A percentile compares a stretch with the other conserved stretches of the same genome.
Evolutionary conservation across 2,797 vertebrate genomes (phyloP).

Genomic region (Silurus lanzhouensis): DNA sequence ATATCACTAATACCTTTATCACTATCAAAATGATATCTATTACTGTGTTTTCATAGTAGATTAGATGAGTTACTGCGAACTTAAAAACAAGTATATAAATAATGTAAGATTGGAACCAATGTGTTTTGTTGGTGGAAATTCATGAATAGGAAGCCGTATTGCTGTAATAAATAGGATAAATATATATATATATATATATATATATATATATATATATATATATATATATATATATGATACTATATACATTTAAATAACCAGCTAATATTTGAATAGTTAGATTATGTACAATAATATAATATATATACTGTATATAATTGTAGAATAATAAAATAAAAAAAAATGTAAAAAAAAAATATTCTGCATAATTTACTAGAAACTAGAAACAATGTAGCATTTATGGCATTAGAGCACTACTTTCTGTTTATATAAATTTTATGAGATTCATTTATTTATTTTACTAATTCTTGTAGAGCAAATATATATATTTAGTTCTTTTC

Average conservation of each 20-base stretch:
- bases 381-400: no score
- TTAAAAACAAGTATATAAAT: slow-evolving; percentile 4
- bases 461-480: background rate
- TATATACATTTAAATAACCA: background rate
- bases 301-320: no score
- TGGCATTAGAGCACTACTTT: background rate
- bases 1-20: background rate
- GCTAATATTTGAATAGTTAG: background rate
- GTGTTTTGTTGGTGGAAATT: background rate
- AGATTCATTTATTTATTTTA: background rate
- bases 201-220: no score
- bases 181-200: background rate
- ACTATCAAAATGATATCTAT: background rate
- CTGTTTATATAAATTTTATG: no score
- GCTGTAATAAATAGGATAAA: background rate
- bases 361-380: no score
- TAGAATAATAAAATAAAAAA: no score
- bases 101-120: background rate
- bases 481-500: no score
- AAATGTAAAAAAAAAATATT: no score
- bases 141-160: background rate
- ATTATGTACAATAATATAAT: background rate
- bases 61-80: background rate
- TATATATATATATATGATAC: no score
- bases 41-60: background rate